These are phyloP conservation scores for Bergia sp. DNA, from an alignment of 92 coral and sea anemone species.

Conservation along the genomic window DNA sequence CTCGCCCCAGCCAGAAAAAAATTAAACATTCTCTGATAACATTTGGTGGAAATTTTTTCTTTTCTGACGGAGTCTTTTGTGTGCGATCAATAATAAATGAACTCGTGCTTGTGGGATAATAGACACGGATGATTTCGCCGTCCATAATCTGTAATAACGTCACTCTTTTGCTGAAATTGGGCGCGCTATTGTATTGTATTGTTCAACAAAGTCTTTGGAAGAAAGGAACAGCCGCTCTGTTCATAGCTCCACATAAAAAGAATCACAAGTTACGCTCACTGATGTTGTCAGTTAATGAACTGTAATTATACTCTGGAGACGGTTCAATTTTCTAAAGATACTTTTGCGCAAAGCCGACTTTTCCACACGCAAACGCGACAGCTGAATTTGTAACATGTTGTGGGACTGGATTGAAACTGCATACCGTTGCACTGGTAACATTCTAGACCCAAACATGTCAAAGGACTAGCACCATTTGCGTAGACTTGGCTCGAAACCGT, in stretches of 20 bases:
- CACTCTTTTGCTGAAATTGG: conserved; percentile 16
- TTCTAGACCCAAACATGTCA: not conserved
- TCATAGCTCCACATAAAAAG: conserved; percentile 11
- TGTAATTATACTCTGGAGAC: conserved; percentile 41
- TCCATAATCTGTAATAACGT: conserved; percentile 29
- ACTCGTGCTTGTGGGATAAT: not conserved
- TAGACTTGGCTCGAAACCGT: conserved; percentile 5
- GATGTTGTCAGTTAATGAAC: not conserved
- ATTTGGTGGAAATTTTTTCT: not conserved
- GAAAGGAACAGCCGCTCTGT: not conserved
- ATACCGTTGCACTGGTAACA: conserved; percentile 31
- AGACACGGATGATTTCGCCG: not conserved
- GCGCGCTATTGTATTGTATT: conserved; percentile 30
- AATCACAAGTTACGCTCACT: not conserved
- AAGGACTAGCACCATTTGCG: conserved; percentile 24
- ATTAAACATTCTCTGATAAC: not conserved
- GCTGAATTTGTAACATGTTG: not conserved
- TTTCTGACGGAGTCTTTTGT: not conserved
- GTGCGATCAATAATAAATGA: conserved; percentile 42
- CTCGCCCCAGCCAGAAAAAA: not conserved
- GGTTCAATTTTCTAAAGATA: not conserved
- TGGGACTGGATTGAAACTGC: not conserved
- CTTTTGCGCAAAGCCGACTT: not conserved
- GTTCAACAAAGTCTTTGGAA: conserved; percentile 21
- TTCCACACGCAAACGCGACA: not conserved